These are phyloP conservation scores for Leptinotarsa rubiginosa DNA, from an alignment of 2,888 invertebrate species.

Conservation along the genomic window DNA sequence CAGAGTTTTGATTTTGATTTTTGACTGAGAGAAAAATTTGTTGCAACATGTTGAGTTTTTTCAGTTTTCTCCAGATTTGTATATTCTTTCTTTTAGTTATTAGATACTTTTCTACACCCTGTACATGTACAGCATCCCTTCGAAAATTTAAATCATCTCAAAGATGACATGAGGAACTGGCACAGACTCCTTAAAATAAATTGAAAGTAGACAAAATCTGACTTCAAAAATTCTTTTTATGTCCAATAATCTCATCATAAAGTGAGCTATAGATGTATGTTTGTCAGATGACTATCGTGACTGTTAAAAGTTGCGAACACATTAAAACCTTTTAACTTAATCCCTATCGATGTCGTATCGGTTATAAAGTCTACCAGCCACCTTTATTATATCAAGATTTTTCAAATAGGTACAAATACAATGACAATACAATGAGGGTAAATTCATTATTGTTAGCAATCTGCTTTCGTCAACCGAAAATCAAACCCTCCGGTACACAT, in stretches of 20 bases:
- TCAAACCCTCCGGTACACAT: slow-evolving; percentile 34
- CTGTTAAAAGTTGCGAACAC: slow-evolving; percentile 6
- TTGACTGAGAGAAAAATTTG: too few species aligned
- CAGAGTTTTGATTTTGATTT: too few species aligned
- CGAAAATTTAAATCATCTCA: too few species aligned
- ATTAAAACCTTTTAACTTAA: slow-evolving; percentile 30
- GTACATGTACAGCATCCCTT: too few species aligned
- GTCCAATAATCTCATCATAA: neutral
- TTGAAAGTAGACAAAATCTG: neutral
- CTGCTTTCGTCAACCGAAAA: slow-evolving; percentile 40
- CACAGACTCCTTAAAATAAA: neutral
- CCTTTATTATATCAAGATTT: slow-evolving; percentile 18
- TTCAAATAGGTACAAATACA: slow-evolving; percentile 31
- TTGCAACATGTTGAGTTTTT: too few species aligned
- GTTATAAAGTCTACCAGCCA: slow-evolving; percentile 30
- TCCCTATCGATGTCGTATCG: slow-evolving; percentile 40
- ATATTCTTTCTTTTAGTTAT: too few species aligned
- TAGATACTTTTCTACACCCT: too few species aligned
- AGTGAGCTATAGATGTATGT: neutral
- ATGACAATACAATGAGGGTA: slow-evolving; percentile 39
- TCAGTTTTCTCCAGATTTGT: too few species aligned
- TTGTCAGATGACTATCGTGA: slow-evolving; percentile 14
- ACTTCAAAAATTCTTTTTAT: neutral
- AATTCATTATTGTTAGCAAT: slow-evolving; percentile 40
- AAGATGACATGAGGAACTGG: neutral